Evolutionary conservation across 92 coral and sea anemone species (phyloP), one percentile per base, ranked within the genome.

Genomic region (Plumapathes pennacea): DNA sequence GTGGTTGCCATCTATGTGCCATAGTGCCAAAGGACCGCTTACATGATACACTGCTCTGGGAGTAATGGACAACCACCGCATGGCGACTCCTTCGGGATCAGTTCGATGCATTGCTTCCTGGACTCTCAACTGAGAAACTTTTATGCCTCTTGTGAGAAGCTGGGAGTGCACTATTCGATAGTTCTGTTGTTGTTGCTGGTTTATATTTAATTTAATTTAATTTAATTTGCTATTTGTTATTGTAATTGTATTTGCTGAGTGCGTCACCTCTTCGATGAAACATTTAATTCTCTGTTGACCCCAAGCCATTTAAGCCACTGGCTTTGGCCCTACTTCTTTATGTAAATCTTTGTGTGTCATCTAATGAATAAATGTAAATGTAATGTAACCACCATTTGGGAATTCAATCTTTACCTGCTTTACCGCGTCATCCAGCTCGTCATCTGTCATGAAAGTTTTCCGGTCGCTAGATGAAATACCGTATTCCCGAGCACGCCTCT

Each of bases 1-100:
- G 55, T 85, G 92, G 40, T 78, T 78, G 11, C 88, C 90, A 66
- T 78, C 85, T 14, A 84, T 72, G 41, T 84, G 85, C 85, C 90
- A 78, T 30, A 85, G 48, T 13, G 84, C 51, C 8, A 74, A 59
- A 28, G 84, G 84, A 4, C 87, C 87, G n/a, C 76, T 42, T 2
- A 85, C 84, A 65, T 50, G 34, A 49, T 84, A 84, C 0, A 51
- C 69, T 54, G 48, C 47, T 30, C 78, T 73, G 2, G 84, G 81
- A 13, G 88, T 85, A 32, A 80, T 47, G 17, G 76, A 43, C 30
- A 75, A 46, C 95, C 88, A 86, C 41, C 88, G 69, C 80, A 57
- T 55, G 17, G 78, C 84, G 20, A 71, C 65, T 14, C 95, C 95
- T 31, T 75, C 81, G 10, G 88, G 77, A 36, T 86, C 88, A 5